A percentile compares a stretch with the other conserved stretches of the same genome.
Evolutionary conservation across 2,113 vertebrate genomes (phyloP).

Genomic region (Erythrocercus mccallii): DNA sequence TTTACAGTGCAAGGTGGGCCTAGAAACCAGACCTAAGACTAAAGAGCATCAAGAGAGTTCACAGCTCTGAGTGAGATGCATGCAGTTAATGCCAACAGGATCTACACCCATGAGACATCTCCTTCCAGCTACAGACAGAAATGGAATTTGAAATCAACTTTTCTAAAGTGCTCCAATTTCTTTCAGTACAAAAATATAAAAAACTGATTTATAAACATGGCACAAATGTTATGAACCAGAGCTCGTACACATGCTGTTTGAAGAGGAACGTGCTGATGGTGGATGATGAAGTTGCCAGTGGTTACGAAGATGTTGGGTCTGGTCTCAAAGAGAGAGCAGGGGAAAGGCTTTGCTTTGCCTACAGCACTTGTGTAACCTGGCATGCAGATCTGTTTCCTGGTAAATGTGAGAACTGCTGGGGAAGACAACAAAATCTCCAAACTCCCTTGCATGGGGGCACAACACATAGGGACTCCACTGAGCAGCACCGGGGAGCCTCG

Average conservation of each 20-base stretch:
- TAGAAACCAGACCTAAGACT: conserved; percentile 23
- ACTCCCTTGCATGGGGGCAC: neutral
- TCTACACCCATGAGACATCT: neutral
- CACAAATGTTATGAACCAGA: conserved; percentile 10
- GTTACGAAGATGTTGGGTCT: neutral
- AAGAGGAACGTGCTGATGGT: neutral
- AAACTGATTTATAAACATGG: conserved; percentile 55
- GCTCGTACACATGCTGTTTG: neutral
- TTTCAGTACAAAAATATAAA: conserved; percentile 60
- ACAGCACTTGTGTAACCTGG: neutral
- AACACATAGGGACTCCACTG: neutral
- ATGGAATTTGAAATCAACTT: neutral
- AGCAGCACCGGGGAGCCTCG: conserved; percentile 19
- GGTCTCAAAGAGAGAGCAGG: neutral
- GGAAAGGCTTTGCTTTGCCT: neutral
- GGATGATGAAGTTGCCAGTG: neutral
- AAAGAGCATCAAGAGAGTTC: conserved; percentile 3
- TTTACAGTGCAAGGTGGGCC: conserved; percentile 30
- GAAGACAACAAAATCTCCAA: conserved; percentile 28
- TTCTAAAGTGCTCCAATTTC: conserved; percentile 67
- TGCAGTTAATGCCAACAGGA: neutral
- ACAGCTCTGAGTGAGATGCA: conserved; percentile 4
- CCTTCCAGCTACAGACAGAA: neutral
- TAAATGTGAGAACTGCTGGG: conserved; percentile 17
- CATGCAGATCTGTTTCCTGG: neutral